These are phyloP conservation scores for Phoxinus phoxinus DNA, from an alignment of 2,113 vertebrate species.

Conservation along the genomic window DNA sequence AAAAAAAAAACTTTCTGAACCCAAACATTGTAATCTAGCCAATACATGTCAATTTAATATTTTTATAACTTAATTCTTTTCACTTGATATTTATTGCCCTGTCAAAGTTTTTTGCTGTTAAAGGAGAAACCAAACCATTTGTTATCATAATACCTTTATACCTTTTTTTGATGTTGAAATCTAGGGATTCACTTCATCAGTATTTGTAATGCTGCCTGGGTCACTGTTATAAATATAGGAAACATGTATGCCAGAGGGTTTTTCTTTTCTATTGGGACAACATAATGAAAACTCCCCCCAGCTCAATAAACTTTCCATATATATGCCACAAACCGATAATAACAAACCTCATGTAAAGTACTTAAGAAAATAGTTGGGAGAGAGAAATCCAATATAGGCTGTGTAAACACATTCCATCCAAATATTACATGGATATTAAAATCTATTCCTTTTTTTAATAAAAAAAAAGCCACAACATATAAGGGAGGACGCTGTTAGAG, in stretches of 20 bases:
- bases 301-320: constrained; percentile 44
- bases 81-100: background rate
- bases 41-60: background rate
- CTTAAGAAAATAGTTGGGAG: constrained; percentile 30
- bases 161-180: background rate
- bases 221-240: constrained; percentile 22
- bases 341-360: constrained; percentile 50
- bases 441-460: constrained; percentile 52
- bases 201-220: constrained; percentile 19
- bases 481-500: constrained; percentile 13
- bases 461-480: constrained; percentile 45
- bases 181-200: constrained; percentile 15
- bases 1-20: background rate
- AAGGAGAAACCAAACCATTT: background rate
- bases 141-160: background rate
- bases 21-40: background rate
- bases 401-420: constrained; percentile 51
- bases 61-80: background rate
- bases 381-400: constrained; percentile 46
- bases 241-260: constrained; percentile 27
- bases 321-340: constrained; percentile 45
- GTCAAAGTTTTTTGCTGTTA: background rate
- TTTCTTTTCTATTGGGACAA: constrained; percentile 41
- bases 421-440: constrained; percentile 58
- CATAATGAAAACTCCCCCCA: constrained; percentile 50